Percentiles rank a stretch among this genome's conserved stretches.
These are phyloP conservation scores for Bos javanicus DNA, from an alignment of 2,113 vertebrate genomes.

Conservation along the genomic window DNA sequence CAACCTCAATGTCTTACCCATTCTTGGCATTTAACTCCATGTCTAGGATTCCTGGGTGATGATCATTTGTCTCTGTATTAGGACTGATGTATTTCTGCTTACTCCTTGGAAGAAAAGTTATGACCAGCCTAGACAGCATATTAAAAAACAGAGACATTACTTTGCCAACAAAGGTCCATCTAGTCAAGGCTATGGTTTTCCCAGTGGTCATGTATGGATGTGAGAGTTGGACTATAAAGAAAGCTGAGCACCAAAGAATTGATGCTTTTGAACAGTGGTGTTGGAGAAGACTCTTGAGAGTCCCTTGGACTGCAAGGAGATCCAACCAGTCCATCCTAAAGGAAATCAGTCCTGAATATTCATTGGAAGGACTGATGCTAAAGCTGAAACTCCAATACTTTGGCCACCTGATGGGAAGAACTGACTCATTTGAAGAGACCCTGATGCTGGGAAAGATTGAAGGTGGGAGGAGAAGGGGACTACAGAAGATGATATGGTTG, in stretches of 20 bases:
- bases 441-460: not conserved
- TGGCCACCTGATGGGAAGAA: not conserved
- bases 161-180: rapidly evolving
- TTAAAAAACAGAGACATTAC: not conserved
- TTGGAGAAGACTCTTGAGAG: not conserved
- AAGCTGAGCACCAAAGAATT: rapidly evolving
- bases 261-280: not conserved
- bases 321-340: not conserved
- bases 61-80: too few species aligned
- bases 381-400: not conserved
- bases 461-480: not conserved
- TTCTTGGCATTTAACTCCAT: too few species aligned
- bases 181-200: not conserved
- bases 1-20: too few species aligned
- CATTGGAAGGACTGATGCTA: not conserved
- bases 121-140: not conserved
- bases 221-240: not conserved
- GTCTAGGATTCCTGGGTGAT: too few species aligned
- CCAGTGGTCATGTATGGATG: not conserved
- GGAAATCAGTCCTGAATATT: not conserved
- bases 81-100: too few species aligned
- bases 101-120: not conserved
- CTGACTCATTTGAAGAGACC: not conserved
- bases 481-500: not conserved
- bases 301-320: not conserved